Evolutionary conservation across 2,888 invertebrate species (phyloP).

Genomic region (Embidobia sp.): DNA sequence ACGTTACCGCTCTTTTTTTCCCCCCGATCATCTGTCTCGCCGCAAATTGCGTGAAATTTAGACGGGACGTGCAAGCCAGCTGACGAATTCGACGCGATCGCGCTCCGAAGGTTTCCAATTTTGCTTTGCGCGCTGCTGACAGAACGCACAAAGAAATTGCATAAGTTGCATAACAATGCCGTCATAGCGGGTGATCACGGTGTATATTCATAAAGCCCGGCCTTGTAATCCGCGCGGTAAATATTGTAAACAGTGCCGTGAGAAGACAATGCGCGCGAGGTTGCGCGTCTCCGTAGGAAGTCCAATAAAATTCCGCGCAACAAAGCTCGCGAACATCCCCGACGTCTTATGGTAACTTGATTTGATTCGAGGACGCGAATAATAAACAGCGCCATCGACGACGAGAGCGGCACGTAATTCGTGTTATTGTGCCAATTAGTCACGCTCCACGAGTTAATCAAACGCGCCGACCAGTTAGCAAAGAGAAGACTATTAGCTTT

Average conservation of each 20-base stretch:
- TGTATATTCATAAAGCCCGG: constrained; percentile 10
- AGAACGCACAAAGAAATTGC: constrained; percentile 35
- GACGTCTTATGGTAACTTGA: constrained; percentile 20
- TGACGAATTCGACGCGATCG: no score
- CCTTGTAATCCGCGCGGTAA: constrained; percentile 42
- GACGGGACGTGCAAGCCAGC: background rate
- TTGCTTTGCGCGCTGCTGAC: background rate
- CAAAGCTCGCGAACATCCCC: background rate
- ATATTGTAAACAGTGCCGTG: constrained; percentile 46
- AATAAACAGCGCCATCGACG: constrained; percentile 7
- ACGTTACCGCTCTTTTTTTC: constrained; percentile 33
- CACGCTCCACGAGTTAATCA: constrained; percentile 65
- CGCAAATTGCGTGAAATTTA: background rate
- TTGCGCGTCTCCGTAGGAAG: constrained; percentile 12
- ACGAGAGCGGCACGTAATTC: constrained; percentile 42
- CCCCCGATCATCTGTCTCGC: background rate
- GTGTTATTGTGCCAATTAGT: constrained; percentile 66
- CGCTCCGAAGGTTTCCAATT: constrained; percentile 5
- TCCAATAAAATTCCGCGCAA: constrained; percentile 17
- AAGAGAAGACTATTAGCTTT: constrained; percentile 41
- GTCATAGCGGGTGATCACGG: constrained; percentile 41
- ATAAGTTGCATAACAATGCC: constrained; percentile 40
- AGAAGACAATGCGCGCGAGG: constrained; percentile 40
- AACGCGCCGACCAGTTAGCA: constrained; percentile 28
- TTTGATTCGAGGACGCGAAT: background rate